Evolutionary conservation across 1,140 invertebrate genomes (phyloP).

Genomic region (Trichoplusia ni): DNA sequence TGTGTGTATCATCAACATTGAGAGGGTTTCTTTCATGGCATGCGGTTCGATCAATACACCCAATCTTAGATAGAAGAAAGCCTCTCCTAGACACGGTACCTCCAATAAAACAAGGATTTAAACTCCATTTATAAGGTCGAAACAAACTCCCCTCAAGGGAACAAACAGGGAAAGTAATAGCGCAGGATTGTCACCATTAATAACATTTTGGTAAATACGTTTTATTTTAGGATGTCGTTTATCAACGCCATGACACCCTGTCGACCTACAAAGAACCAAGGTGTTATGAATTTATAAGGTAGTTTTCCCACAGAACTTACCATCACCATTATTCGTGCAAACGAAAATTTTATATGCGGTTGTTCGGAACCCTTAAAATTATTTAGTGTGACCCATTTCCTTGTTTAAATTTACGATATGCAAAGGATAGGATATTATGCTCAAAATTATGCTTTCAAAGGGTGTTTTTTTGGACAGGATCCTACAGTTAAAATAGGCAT

Average conservation of each 20-base stretch:
- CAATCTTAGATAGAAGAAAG: neutral
- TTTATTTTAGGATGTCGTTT: constrained; percentile 25
- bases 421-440: no score
- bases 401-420: no score
- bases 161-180: constrained; percentile 13
- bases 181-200: constrained; percentile 18
- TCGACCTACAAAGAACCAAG: constrained; percentile 5
- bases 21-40: no score
- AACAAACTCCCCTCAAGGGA: neutral
- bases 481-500: no score
- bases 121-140: constrained; percentile 8
- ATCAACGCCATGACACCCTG: constrained; percentile 4
- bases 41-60: no score
- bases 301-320: constrained; percentile 5
- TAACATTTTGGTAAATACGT: constrained; percentile 16
- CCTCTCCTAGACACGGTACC: constrained; percentile 10
- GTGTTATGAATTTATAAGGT: constrained; percentile 28
- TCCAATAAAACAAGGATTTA: constrained; percentile 25
- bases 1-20: no score
- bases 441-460: no score
- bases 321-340: constrained; percentile 8
- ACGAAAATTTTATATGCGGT: constrained; percentile 26
- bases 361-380: constrained; percentile 22
- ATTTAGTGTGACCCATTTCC: constrained; percentile 13
- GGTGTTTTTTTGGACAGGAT: no score